A percentile compares a stretch with the other conserved stretches of the same genome.
Conservation (phyloP, 2,888 invertebrate species). For the Athalia circularis region DNA sequence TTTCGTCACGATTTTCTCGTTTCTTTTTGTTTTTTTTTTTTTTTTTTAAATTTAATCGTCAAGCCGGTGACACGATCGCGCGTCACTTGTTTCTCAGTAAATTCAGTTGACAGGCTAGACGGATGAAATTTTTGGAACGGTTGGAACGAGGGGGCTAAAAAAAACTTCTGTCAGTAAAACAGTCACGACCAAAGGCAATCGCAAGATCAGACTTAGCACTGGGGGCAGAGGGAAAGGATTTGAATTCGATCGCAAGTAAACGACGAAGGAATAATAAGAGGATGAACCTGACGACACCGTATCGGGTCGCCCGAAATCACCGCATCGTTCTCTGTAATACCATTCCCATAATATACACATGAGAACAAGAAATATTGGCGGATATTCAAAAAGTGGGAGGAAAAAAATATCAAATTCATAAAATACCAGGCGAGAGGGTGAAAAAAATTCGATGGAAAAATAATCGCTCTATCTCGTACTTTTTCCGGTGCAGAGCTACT, state of each 20-base stretch:
- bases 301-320: constrained; percentile 8
- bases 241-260: constrained; percentile 43
- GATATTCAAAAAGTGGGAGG: too few relatives aligned
- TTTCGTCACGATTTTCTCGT: background rate
- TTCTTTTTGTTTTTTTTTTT: background rate
- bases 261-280: constrained; percentile 40
- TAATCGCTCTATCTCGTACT: too few relatives aligned
- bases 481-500: too few relatives aligned
- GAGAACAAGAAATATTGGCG: too few relatives aligned
- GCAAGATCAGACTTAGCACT: constrained; percentile 42
- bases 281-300: constrained; percentile 17
- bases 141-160: too few relatives aligned
- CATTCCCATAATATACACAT: background rate
- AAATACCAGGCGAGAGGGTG: too few relatives aligned
- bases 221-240: background rate
- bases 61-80: constrained; percentile 6
- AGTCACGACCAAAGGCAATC: constrained; percentile 39
- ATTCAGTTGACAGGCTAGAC: constrained; percentile 21
- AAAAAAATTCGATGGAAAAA: too few relatives aligned
- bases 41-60: background rate
- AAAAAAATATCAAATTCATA: too few relatives aligned
- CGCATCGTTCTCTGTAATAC: background rate
- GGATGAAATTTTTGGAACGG: too few relatives aligned
- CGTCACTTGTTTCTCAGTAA: constrained; percentile 29
- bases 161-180: constrained; percentile 19